A percentile compares a stretch with the other conserved stretches of the same genome.
Conservation (phyloP, 2,113 vertebrate species). For the Ceratotherium simum region DNA sequence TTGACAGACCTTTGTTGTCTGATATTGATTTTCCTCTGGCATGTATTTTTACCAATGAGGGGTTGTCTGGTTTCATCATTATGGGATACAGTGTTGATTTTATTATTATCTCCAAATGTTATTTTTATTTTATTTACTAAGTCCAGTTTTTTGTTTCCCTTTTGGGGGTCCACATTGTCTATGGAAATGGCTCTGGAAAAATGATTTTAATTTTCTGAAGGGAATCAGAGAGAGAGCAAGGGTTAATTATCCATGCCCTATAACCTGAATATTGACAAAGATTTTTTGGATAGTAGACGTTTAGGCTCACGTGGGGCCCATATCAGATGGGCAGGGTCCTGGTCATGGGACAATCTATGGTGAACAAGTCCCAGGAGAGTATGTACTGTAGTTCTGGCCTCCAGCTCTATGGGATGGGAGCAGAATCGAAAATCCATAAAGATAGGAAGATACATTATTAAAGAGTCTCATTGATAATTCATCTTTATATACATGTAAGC, state of each 20-base stretch:
- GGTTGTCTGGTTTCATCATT: background rate
- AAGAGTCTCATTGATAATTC: background rate
- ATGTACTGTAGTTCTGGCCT: background rate
- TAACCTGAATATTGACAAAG: background rate
- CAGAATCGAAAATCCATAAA: background rate
- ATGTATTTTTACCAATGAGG: background rate
- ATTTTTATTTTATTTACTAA: background rate
- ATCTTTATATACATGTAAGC: background rate
- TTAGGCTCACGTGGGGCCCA: background rate
- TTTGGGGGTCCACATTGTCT: background rate
- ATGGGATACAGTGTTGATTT: background rate
- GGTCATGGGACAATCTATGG: background rate
- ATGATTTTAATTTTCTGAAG: background rate
- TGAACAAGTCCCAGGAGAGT: background rate
- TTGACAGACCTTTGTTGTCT: background rate
- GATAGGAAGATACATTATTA: background rate
- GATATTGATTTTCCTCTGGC: background rate
- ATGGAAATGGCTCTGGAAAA: background rate
- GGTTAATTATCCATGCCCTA: background rate
- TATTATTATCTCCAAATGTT: background rate
- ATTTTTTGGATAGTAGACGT: background rate
- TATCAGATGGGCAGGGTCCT: background rate
- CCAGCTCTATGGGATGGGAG: background rate
- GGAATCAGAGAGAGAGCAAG: background rate
- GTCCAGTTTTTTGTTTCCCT: background rate